phyloP scores from a whole-genome alignment of 2,113 vertebrate genomes.

The Megalops atlanticus region DNA sequence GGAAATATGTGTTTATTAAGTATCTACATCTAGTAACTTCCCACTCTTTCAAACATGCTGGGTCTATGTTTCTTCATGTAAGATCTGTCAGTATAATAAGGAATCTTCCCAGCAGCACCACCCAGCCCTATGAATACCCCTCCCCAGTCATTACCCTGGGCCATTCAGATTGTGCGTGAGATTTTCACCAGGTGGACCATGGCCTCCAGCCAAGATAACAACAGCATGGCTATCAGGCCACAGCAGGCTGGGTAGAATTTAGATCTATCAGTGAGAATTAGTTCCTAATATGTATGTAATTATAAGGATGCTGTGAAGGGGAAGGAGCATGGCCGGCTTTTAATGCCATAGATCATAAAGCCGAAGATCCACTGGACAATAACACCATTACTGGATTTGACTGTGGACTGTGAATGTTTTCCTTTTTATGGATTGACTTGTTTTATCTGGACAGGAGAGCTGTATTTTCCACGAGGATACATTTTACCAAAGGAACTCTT shows the following conservation, averaged over 20 bases:
- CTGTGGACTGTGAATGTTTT: background rate
- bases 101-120: background rate
- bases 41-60: background rate
- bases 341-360: background rate
- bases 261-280: background rate
- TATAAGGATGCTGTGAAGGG: too few species aligned
- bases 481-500: too few species aligned
- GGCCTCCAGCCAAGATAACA: background rate
- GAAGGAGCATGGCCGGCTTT: too few species aligned
- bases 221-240: background rate
- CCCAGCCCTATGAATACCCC: too few species aligned
- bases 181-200: background rate
- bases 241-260: background rate
- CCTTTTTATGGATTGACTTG: background rate
- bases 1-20: background rate
- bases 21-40: background rate
- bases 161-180: background rate
- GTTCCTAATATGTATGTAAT: background rate
- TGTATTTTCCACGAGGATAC: too few species aligned
- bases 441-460: too few species aligned
- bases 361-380: too few species aligned
- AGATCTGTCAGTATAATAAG: background rate
- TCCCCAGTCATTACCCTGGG: too few species aligned
- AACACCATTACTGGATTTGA: background rate
- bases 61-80: background rate